A percentile compares a stretch with the other conserved stretches of the same genome.
These are phyloP conservation scores for Porites lutea DNA, from an alignment of 64 coral and sea anemone species.

Conservation along the genomic window DNA sequence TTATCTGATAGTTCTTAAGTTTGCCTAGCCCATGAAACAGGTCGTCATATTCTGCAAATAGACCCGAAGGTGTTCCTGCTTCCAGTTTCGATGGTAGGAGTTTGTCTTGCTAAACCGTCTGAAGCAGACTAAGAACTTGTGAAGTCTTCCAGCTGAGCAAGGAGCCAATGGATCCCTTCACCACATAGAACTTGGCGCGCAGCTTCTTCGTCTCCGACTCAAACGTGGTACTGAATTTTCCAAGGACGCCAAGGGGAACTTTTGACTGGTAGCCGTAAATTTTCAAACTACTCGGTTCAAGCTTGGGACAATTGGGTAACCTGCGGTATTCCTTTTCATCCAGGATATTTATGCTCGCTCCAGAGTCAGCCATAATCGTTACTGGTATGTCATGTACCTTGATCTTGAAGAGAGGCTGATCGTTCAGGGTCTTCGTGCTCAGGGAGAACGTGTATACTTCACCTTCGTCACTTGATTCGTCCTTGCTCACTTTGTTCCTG, in stretches of 20 bases:
- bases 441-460: slow-evolving; percentile 18
- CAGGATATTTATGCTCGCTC: too few relatives aligned
- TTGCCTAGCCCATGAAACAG: too few relatives aligned
- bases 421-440: slow-evolving; percentile 14
- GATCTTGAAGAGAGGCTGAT: too few relatives aligned
- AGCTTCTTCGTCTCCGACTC: slow-evolving; percentile 5
- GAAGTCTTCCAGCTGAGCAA: slow-evolving; percentile 64
- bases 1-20: background rate
- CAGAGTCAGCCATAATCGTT: too few relatives aligned
- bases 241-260: background rate
- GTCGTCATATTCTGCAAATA: too few relatives aligned
- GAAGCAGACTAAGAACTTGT: slow-evolving; percentile 45
- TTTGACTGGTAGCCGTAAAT: slow-evolving; percentile 21
- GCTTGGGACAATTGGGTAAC: background rate
- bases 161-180: slow-evolving; percentile 49
- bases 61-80: too few relatives aligned
- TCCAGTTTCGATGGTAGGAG: too few relatives aligned
- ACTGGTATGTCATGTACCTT: too few relatives aligned
- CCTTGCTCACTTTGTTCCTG: background rate
- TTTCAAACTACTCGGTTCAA: background rate
- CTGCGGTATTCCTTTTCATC: background rate
- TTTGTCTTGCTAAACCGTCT: slow-evolving; percentile 37
- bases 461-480: slow-evolving; percentile 17
- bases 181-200: slow-evolving; percentile 32
- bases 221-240: background rate